A percentile compares a stretch with the other conserved stretches of the same genome.
These are phyloP conservation scores for Strigamia transsilvanica DNA, from an alignment of 2,888 invertebrate genomes.

Conservation along the genomic window DNA sequence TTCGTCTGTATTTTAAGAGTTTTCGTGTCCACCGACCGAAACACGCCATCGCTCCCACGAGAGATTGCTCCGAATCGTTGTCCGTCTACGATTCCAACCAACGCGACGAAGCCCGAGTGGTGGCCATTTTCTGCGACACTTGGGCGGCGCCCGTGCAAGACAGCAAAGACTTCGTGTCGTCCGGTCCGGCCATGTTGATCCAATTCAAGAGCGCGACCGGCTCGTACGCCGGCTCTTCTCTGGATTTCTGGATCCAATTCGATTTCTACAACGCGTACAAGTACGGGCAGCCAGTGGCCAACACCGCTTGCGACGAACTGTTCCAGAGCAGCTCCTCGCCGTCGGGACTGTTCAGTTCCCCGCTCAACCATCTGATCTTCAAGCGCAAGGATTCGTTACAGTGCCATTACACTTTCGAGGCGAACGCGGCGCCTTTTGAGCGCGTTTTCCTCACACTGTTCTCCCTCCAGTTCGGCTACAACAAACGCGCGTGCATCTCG, in stretches of 20 bases:
- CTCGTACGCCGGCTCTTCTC: constrained; percentile 89
- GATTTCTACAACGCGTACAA: constrained; percentile 92
- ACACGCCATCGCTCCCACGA: constrained; percentile 83
- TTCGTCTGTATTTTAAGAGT: constrained; percentile 88
- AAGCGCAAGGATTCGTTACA: constrained; percentile 72
- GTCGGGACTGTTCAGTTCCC: constrained; percentile 77
- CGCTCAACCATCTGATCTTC: constrained; percentile 86
- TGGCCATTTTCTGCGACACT: constrained; percentile 93
- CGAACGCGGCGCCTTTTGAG: constrained; percentile 59
- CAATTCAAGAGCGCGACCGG: constrained; percentile 91
- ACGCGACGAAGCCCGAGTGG: constrained; percentile 87
- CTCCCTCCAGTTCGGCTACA: constrained; percentile 57
- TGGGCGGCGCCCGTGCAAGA: constrained; percentile 88
- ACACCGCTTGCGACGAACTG: constrained; percentile 85
- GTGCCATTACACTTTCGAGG: constrained; percentile 61
- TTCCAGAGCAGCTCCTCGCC: constrained; percentile 85
- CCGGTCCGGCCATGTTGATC: constrained; percentile 84
- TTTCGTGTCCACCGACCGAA: constrained; percentile 89
- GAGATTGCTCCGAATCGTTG: constrained; percentile 88
- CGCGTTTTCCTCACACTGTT: constrained; percentile 60
- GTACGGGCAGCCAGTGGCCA: constrained; percentile 81
- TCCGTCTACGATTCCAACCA: constrained; percentile 87
- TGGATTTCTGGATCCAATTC: constrained; percentile 94
- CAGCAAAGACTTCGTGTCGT: constrained; percentile 90
- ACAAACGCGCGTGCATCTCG: constrained; percentile 56